Conservation (phyloP, 2,797 vertebrate genomes). For the Lutjanus campechanus region DNA sequence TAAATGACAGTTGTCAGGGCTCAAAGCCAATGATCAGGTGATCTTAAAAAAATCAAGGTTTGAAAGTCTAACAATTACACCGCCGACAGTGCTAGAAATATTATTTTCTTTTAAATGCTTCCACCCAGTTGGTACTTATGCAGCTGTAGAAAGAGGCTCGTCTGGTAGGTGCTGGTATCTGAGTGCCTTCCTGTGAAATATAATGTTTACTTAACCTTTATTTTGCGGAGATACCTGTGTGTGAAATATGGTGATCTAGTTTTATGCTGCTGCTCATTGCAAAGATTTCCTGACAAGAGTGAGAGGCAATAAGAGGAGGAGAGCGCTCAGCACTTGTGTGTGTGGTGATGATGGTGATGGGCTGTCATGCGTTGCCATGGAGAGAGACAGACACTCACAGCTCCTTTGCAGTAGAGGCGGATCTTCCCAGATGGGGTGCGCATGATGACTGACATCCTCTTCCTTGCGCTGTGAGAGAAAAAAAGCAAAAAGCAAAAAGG, state of each 20-base stretch:
- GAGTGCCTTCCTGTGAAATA: background rate
- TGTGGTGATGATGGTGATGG: constrained; percentile 51
- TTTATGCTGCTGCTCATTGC: constrained; percentile 30
- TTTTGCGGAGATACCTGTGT: constrained; percentile 17
- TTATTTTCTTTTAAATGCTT: background rate
- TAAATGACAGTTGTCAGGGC: no score
- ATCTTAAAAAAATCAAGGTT: no score
- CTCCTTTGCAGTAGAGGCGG: constrained; percentile 99
- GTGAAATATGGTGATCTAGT: constrained; percentile 32
- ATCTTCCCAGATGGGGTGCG: constrained; percentile 96
- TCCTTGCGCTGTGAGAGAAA: constrained; percentile 88
- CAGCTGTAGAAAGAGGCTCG: background rate
- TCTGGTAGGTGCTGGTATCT: background rate
- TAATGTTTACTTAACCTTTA: constrained; percentile 11
- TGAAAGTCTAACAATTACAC: no score
- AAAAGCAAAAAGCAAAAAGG: constrained; percentile 39
- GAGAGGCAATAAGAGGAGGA: constrained; percentile 28
- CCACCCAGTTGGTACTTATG: background rate
- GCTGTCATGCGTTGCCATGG: constrained; percentile 82
- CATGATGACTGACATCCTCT: constrained; percentile 99
- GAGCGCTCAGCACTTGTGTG: constrained; percentile 24
- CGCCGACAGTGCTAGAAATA: no score
- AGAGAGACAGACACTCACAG: constrained; percentile 92
- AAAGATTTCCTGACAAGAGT: constrained; percentile 49
- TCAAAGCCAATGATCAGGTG: no score